Base-by-base conservation (phyloP, 1,140 invertebrate species). In the Scaptomyza hsui region DNA sequence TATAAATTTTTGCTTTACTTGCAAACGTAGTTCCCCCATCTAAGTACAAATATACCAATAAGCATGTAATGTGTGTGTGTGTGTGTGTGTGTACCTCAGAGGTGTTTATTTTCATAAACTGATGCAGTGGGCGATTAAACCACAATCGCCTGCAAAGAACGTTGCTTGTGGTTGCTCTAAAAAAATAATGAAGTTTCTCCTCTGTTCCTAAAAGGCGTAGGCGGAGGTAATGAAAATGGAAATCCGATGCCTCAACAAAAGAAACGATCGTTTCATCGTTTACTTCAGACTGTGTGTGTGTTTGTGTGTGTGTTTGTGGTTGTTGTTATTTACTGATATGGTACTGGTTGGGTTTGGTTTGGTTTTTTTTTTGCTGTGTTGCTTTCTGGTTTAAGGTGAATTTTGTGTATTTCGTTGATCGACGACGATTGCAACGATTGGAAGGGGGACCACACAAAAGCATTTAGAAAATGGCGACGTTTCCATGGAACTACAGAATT, bases 41-140 rank as follows among this genome's bases (percentile, higher is more conserved):
- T 26, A 5, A 16, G n/a, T 24, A 1, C 32, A n/a, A n/a, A n/a
- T n/a, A n/a, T n/a, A n/a, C n/a, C n/a, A n/a, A n/a, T n/a, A n/a
- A n/a, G n/a, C n/a, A 37, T 47, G 39, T 59, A n/a, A n/a, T n/a
- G 35, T 16, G 24, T 41, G 53, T 51, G 45, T 65, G 44, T 41
- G 45, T 67, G 37, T 51, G 16, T 21, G 37, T 55, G 19, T 55
- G 41, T 47, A 21, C 10, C 19, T 18, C 26, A 63, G 15, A 74
- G 74, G 74, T 71, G 74, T 77, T 74, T 74, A 77, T 64, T 77
- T 77, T 70, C 71, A 67, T n/a, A 71, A 51, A 49, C 52, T 45
- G 52, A 41, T 51, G 59, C 49, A 52, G 64, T 65, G 61, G 74
- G 71, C 70, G 59, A 74, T 77, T 70, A 65, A 74, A 47, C 52